Percentiles rank a stretch among this genome's conserved stretches.
Evolutionary conservation across 1,140 invertebrate species (phyloP).

Genomic region (Hylyphantes graminicola): DNA sequence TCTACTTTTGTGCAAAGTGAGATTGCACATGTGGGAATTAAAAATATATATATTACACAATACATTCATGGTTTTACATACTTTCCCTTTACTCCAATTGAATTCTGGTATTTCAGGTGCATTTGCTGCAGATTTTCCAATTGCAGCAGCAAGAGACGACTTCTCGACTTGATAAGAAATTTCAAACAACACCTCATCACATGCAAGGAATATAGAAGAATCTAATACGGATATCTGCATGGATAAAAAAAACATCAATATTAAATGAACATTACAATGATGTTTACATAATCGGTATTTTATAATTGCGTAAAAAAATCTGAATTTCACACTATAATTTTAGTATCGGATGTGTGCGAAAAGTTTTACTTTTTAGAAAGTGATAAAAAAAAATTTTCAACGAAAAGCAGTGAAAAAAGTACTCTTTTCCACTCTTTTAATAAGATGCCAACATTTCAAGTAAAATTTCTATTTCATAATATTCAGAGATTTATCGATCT

Average conservation of each 20-base stretch:
- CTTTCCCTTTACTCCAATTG: background rate
- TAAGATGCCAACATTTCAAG: too few relatives aligned
- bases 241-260: background rate
- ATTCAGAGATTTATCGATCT: too few relatives aligned
- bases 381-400: too few relatives aligned
- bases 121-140: background rate
- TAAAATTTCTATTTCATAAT: too few relatives aligned
- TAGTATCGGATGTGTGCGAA: background rate
- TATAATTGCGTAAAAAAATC: too few relatives aligned
- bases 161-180: constrained; percentile 21
- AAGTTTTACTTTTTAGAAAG: too few relatives aligned
- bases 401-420: too few relatives aligned
- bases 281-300: background rate
- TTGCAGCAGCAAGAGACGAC: constrained; percentile 6
- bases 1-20: too few relatives aligned
- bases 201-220: constrained; percentile 9
- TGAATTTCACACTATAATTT: background rate
- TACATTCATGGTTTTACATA: too few relatives aligned
- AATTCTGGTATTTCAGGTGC: background rate
- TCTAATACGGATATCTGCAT: background rate
- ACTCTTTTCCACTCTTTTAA: too few relatives aligned
- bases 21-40: too few relatives aligned
- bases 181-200: constrained; percentile 3
- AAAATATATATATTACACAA: too few relatives aligned
- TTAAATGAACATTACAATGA: background rate